A percentile compares a stretch with the other conserved stretches of the same genome.
These are phyloP conservation scores for Protaetia brevitarsis DNA, from an alignment of 1,140 invertebrate genomes.

Conservation along the genomic window DNA sequence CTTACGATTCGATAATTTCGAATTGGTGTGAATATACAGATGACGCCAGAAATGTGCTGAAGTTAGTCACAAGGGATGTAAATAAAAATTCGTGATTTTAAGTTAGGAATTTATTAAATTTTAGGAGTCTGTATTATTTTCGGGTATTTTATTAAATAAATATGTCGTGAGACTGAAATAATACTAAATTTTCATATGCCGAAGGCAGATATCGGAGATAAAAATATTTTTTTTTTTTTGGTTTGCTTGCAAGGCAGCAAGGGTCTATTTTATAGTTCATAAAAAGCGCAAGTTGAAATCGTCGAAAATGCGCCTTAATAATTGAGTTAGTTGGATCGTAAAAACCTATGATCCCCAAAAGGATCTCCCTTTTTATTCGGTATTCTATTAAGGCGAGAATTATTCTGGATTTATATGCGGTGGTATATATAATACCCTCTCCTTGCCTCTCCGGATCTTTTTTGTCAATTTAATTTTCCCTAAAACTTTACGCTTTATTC, in stretches of 20 bases:
- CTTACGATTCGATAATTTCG: no score
- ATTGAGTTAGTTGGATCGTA: slow-evolving; percentile 5
- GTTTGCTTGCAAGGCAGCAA: not conserved
- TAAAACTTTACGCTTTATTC: not conserved
- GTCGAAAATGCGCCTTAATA: not conserved
- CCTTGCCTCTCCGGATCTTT: not conserved
- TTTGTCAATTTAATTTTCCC: slow-evolving; percentile 16
- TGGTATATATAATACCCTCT: not conserved
- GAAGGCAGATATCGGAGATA: no score
- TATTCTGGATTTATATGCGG: slow-evolving; percentile 2
- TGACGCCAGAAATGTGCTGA: no score
- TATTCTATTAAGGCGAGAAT: not conserved
- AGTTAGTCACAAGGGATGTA: no score
- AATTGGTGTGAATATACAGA: no score
- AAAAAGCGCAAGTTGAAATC: not conserved
- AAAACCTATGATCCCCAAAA: not conserved
- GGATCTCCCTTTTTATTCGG: not conserved
- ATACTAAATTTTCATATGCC: no score
- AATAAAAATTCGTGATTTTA: no score
- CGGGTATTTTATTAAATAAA: no score
- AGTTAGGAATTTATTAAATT: no score
- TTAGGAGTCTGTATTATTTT: no score
- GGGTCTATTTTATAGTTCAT: slow-evolving; percentile 6
- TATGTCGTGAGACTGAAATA: no score
- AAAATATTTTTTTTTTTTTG: no score